A percentile compares a stretch with the other conserved stretches of the same genome.
phyloP scores from a whole-genome alignment of 2,888 invertebrate genomes.

The Trichopoda pennipes region DNA sequence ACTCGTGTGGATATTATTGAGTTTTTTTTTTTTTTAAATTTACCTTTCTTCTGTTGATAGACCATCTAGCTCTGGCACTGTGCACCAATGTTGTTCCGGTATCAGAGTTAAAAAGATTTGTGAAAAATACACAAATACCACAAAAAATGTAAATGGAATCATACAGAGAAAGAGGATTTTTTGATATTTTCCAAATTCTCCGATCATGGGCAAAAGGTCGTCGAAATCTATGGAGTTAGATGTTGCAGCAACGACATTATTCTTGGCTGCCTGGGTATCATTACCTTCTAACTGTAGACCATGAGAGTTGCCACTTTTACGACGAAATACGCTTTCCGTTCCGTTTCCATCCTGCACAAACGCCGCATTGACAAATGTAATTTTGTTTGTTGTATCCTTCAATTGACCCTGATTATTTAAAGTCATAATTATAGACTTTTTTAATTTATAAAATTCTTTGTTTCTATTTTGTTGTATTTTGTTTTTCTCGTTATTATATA shows the following conservation, averaged over 20 bases:
- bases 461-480: slow-evolving; percentile 39
- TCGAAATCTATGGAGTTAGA: slow-evolving; percentile 86
- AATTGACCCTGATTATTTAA: slow-evolving; percentile 55
- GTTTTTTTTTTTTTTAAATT: slow-evolving; percentile 68
- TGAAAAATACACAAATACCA: slow-evolving; percentile 93
- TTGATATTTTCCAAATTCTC: slow-evolving; percentile 93
- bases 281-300: slow-evolving; percentile 73
- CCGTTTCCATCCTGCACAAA: slow-evolving; percentile 68
- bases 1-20: no score
- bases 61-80: slow-evolving; percentile 82
- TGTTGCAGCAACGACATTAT: slow-evolving; percentile 22
- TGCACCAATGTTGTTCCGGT: slow-evolving; percentile 92
- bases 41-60: slow-evolving; percentile 88
- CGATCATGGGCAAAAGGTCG: slow-evolving; percentile 90
- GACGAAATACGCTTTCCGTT: slow-evolving; percentile 72
- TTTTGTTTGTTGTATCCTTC: slow-evolving; percentile 53
- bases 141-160: slow-evolving; percentile 94
- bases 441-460: slow-evolving; percentile 50
- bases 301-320: slow-evolving; percentile 75
- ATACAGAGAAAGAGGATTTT: slow-evolving; percentile 90
- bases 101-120: slow-evolving; percentile 93
- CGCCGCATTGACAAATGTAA: slow-evolving; percentile 68
- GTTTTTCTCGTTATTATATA: slow-evolving; percentile 18
- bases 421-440: slow-evolving; percentile 53
- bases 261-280: slow-evolving; percentile 54